phyloP scores from a whole-genome alignment of 2,113 vertebrate species.

The Melospiza georgiana region DNA sequence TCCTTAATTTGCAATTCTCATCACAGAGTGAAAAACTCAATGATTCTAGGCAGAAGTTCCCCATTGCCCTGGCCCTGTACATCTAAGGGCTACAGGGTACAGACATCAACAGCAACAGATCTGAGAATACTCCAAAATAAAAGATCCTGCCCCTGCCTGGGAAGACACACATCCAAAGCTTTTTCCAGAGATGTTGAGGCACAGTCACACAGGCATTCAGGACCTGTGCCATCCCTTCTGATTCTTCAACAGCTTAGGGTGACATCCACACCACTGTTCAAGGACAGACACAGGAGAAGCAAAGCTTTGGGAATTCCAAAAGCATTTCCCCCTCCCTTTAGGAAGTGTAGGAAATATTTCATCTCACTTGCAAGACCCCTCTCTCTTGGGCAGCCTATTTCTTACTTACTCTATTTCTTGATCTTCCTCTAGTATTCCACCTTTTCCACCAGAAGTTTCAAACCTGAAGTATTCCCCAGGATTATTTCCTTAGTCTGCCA shows the following conservation, averaged over 20 bases:
- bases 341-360: accelerated
- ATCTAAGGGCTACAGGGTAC: not conserved
- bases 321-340: not conserved
- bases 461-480: not conserved
- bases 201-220: not conserved
- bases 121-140: not conserved
- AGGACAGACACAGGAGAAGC: not conserved
- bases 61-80: not conserved
- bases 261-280: accelerated
- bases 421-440: not conserved
- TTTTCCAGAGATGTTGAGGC: not conserved
- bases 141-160: not conserved
- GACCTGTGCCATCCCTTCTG: not conserved
- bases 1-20: not conserved
- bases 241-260: not conserved
- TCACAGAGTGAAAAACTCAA: not conserved
- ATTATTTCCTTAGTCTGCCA: not conserved
- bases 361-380: not conserved
- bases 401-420: not conserved
- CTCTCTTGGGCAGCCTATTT: not conserved
- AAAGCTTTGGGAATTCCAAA: not conserved
- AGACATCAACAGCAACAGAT: not conserved
- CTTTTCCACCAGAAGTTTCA: not conserved
- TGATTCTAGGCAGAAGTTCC: not conserved
- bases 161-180: too few relatives aligned